Evolutionary conservation across 1,140 invertebrate genomes (phyloP).

Genomic region (Patella vulgata): DNA sequence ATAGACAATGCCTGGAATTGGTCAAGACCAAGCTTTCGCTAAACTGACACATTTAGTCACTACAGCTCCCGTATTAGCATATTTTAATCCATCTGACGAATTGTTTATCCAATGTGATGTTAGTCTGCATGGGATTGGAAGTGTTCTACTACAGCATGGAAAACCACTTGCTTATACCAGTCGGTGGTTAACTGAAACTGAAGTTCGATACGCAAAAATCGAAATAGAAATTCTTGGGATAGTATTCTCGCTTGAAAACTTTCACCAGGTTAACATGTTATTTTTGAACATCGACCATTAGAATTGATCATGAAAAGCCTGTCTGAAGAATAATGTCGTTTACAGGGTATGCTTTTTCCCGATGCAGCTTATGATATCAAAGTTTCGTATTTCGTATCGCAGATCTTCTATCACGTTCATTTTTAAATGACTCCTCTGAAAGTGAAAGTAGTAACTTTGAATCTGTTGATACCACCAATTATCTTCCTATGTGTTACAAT

Average conservation of each 20-base stretch:
- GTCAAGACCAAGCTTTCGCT: slow-evolving; percentile 22
- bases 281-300: slow-evolving; percentile 63
- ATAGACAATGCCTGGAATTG: slow-evolving; percentile 22
- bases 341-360: slow-evolving; percentile 16
- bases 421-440: neutral
- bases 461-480: neutral
- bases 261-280: slow-evolving; percentile 67
- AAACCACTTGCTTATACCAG: slow-evolving; percentile 61
- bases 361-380: slow-evolving; percentile 7
- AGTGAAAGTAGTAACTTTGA: too few relatives aligned
- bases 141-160: slow-evolving; percentile 64
- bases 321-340: slow-evolving; percentile 17
- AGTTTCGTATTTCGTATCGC: slow-evolving; percentile 5
- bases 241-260: slow-evolving; percentile 67
- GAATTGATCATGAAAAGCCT: slow-evolving; percentile 34
- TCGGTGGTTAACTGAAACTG: slow-evolving; percentile 50
- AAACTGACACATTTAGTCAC: too few relatives aligned
- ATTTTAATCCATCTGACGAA: slow-evolving; percentile 18
- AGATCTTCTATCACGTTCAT: slow-evolving; percentile 9
- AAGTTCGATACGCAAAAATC: slow-evolving; percentile 65
- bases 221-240: slow-evolving; percentile 44
- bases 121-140: slow-evolving; percentile 54
- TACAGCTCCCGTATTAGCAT: slow-evolving; percentile 14
- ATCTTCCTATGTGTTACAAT: slow-evolving; percentile 1
- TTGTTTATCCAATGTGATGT: slow-evolving; percentile 25